These are phyloP conservation scores for Silurus aristotelis DNA, from an alignment of 2,797 vertebrate genomes.

Conservation along the genomic window DNA sequence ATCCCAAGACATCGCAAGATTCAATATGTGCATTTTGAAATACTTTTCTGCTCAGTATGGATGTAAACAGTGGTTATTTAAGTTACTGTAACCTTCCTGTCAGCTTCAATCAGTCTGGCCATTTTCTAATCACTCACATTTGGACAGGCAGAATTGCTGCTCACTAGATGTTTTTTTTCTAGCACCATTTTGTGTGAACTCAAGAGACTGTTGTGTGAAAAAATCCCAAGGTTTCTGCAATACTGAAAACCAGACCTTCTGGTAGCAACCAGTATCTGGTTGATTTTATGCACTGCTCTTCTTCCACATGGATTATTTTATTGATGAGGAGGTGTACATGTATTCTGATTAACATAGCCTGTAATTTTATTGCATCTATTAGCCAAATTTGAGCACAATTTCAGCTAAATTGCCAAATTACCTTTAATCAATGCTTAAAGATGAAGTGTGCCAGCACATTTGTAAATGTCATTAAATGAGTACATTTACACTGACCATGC, in stretches of 20 bases:
- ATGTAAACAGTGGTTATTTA: background rate
- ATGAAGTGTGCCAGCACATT: slow-evolving; percentile 32
- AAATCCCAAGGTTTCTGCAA: background rate
- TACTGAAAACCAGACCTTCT: background rate
- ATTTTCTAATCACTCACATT: background rate
- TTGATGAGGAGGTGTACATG: background rate
- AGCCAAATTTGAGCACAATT: background rate
- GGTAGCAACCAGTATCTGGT: background rate
- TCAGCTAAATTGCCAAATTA: slow-evolving; percentile 35
- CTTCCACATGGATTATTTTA: background rate
- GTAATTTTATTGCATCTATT: background rate
- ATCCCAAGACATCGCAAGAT: background rate
- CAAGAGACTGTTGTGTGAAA: background rate
- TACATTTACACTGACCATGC: background rate
- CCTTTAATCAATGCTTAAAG: background rate
- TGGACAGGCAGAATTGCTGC: background rate
- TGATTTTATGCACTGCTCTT: background rate
- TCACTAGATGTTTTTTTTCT: background rate
- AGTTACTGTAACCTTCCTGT: background rate
- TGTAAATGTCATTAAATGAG: background rate
- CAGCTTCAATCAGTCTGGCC: background rate
- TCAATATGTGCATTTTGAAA: background rate
- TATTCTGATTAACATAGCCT: background rate
- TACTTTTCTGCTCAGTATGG: background rate
- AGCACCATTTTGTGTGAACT: background rate